phyloP scores from a whole-genome alignment of 1,140 invertebrate species.

The Drosophila albomicans region DNA sequence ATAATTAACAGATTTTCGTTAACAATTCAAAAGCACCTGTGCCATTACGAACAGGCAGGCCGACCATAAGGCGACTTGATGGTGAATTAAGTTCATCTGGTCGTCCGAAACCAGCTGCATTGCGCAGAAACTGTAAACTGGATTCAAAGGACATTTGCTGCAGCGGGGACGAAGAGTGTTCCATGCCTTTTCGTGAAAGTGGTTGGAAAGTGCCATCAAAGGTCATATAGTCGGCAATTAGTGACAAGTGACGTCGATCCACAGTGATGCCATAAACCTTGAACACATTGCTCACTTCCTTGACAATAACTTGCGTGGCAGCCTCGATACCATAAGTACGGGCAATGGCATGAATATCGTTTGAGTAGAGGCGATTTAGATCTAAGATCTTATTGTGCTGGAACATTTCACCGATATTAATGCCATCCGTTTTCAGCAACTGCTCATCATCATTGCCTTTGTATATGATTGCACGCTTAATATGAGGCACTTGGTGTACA shows the following conservation, averaged over 20 bases:
- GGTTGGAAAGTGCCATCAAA: conserved; percentile 95
- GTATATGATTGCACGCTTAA: conserved; percentile 93
- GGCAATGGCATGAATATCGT: conserved; percentile 97
- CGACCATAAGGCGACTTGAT: conserved; percentile 95
- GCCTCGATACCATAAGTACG: conserved; percentile 98
- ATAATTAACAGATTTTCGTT: conserved; percentile 69
- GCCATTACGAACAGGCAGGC: conserved; percentile 92
- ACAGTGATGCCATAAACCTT: conserved; percentile 98
- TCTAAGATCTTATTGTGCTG: conserved; percentile 93
- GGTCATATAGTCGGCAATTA: conserved; percentile 99
- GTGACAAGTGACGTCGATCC: conserved; percentile 95
- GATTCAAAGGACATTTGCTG: conserved; percentile 99
- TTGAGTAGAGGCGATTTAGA: conserved; percentile 94
- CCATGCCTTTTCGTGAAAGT: conserved; percentile 96
- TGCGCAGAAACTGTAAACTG: conserved; percentile 93
- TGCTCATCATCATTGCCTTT: conserved; percentile 87
- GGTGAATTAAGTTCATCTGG: conserved; percentile 93
- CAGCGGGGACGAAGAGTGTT: conserved; percentile 94
- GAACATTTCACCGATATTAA: conserved; percentile 96
- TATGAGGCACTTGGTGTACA: conserved; percentile 92
- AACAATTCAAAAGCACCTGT: conserved; percentile 91
- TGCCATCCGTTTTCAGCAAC: conserved; percentile 96
- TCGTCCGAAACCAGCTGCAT: conserved; percentile 90
- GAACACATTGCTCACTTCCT: conserved; percentile 96
- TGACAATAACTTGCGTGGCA: conserved; percentile 94